A percentile compares a stretch with the other conserved stretches of the same genome.
phyloP scores from a whole-genome alignment of 2,888 invertebrate genomes.

The Luffia ferchaultella region DNA sequence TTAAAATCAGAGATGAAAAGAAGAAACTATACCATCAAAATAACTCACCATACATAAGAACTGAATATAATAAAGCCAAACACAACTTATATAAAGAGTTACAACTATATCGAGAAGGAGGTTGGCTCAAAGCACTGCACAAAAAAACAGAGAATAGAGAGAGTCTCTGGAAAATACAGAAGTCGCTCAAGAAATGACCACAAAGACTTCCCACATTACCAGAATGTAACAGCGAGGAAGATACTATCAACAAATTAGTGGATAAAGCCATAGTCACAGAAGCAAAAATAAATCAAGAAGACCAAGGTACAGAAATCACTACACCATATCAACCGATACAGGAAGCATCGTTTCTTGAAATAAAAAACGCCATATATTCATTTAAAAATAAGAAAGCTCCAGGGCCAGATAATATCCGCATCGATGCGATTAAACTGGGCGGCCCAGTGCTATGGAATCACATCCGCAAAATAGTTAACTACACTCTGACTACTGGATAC shows the following conservation, averaged over 20 bases:
- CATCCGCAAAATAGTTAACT: not conserved
- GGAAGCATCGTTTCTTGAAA: conserved; percentile 4
- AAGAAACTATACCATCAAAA: no score
- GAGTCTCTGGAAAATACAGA: conserved; percentile 7
- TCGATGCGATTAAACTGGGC: conserved; percentile 10
- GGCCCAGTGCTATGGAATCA: no score
- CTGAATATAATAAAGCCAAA: no score
- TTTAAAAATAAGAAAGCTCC: conserved; percentile 12
- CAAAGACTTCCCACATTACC: conserved; percentile 3
- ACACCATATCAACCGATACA: conserved; percentile 9
- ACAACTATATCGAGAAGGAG: no score
- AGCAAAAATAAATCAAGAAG: conserved; percentile 1
- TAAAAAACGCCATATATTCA: not conserved
- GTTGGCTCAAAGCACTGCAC: not conserved
- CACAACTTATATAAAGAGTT: no score
- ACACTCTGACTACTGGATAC: not conserved
- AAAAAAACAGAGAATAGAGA: conserved; percentile 4
- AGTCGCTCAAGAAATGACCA: not conserved
- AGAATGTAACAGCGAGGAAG: conserved; percentile 5
- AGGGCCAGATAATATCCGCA: conserved; percentile 9
- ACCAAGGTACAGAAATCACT: not conserved
- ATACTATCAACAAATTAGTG: conserved; percentile 4
- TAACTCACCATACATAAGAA: no score
- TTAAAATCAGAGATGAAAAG: no score
- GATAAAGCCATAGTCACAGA: conserved; percentile 6